These are phyloP conservation scores for Etheostoma nigrum DNA, from an alignment of 2,797 vertebrate genomes.

Conservation along the genomic window DNA sequence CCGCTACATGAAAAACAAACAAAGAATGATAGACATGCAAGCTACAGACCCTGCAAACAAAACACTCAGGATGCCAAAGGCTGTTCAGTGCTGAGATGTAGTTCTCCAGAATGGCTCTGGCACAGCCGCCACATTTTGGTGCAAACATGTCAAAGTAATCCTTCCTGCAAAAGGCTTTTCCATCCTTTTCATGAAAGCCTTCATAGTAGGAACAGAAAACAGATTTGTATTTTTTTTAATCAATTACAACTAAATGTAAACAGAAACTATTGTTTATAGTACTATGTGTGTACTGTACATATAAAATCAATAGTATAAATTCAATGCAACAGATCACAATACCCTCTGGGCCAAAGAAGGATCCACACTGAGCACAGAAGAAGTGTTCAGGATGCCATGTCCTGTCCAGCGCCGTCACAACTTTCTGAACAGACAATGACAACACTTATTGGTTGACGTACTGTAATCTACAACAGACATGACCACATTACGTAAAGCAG, in stretches of 20 bases:
- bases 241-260: background rate
- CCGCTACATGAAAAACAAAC: background rate
- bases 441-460: background rate
- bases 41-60: constrained; percentile 95
- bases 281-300: background rate
- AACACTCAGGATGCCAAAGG: constrained; percentile 98
- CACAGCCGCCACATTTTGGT: constrained; percentile 97
- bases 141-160: constrained; percentile 99
- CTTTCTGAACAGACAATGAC: constrained; percentile 88
- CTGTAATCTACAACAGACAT: background rate
- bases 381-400: constrained; percentile 99
- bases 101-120: constrained; percentile 97
- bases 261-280: background rate
- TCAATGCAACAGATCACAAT: background rate
- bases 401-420: constrained; percentile 95
- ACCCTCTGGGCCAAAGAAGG: constrained; percentile 97
- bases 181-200: constrained; percentile 99
- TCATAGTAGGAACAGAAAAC: background rate
- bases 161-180: constrained; percentile 97
- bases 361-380: constrained; percentile 98
- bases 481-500: background rate
- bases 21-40: background rate
- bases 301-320: background rate
- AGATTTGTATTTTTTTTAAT: background rate
- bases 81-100: constrained; percentile 99